Evolutionary conservation across 2,113 vertebrate species (phyloP), one percentile per base, ranked within the genome.

Genomic region (Pterocles gutturalis): DNA sequence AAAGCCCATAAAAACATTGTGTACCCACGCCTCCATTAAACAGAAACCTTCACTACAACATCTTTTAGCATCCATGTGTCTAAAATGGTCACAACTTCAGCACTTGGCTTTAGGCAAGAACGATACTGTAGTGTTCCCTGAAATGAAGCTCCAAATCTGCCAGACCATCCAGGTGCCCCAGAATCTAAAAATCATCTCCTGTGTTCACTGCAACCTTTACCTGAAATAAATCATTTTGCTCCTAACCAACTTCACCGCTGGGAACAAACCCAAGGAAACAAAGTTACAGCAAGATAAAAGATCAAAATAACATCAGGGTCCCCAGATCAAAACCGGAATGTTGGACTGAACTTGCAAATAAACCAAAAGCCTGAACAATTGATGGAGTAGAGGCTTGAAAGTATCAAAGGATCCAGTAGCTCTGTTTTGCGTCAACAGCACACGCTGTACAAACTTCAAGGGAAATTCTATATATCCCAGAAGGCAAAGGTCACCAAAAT

Each of bases 251-350:
- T 83, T 89, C 34, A 75, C 29, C 2, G 19, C 57, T 22, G 83
- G 60, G 85, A 94, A 90, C 69, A 84, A 96, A 87, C 70, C 77
- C n/a, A 69, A 64, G 55, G 72, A 90, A 88, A 94, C 51, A 95
- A 92, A 88, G 90, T 83, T 89, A 83, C 18, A 78, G 69, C 55
- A 73, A 81, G 64, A 93, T 87, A 90, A 95, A 94, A 90, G 92
- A 96, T 95, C 96, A 96, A 95, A 94, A 92, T 87, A 96, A 95
- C 92, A 94, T 89, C 90, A 94, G 80, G 90, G 67, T 90, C 88
- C 93, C 79, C 64, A 92, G 36, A 96, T 96, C 86, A 96, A 96
- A 96, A 94, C 88, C 86, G 71, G 64, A 83, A 78, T 12, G 60
- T 75, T 78, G 72, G 69, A 93, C 38, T 93, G 92, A 92, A 90